These are phyloP conservation scores for Cavia porcellus DNA, from an alignment of 2,113 vertebrate genomes.

Conservation along the genomic window DNA sequence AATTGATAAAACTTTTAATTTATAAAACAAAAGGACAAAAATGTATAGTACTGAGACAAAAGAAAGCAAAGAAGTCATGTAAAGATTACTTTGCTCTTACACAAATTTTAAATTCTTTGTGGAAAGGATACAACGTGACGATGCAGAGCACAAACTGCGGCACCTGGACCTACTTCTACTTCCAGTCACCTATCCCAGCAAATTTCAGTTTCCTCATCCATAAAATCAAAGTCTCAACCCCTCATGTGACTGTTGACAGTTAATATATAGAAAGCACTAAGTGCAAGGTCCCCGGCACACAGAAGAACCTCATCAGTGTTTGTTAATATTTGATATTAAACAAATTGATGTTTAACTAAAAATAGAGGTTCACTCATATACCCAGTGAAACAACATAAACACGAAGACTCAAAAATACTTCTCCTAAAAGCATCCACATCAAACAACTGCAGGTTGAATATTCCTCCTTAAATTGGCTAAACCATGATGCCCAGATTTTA, in stretches of 20 bases:
- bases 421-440: not conserved
- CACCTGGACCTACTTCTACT: not conserved
- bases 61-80: not conserved
- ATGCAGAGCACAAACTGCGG: not conserved
- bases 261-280: not conserved
- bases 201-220: not conserved
- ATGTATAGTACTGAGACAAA: not conserved
- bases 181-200: not conserved
- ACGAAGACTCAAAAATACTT: conserved; percentile 38
- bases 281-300: not conserved
- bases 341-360: conserved; percentile 7
- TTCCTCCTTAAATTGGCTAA: not conserved
- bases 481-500: not conserved
- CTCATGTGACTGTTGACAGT: not conserved
- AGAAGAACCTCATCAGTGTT: not conserved
- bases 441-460: not conserved
- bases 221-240: not conserved
- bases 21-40: conserved; percentile 4
- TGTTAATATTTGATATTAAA: not conserved
- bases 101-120: not conserved
- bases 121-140: not conserved
- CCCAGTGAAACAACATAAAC: conserved; percentile 30
- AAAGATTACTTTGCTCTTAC: not conserved
- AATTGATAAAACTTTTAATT: conserved; percentile 29
- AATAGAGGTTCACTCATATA: not conserved